Percentiles rank a stretch among this genome's conserved stretches.
These are phyloP conservation scores for Gallinago media DNA, from an alignment of 2,113 vertebrate species.

Conservation along the genomic window DNA sequence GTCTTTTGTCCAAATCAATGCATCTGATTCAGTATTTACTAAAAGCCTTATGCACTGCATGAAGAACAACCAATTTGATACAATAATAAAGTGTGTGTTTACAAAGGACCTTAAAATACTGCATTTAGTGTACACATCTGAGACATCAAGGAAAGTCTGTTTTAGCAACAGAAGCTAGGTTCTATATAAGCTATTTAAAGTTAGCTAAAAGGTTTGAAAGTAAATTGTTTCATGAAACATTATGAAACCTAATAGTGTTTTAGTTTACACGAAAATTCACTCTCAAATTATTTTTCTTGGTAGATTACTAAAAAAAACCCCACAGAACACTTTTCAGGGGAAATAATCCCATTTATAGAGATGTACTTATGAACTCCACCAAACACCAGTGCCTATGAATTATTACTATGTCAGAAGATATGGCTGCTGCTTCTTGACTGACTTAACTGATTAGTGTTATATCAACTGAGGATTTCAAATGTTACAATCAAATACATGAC, in stretches of 20 bases:
- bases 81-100: neutral
- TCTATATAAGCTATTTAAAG: constrained; percentile 10
- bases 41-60: neutral
- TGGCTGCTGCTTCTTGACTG: neutral
- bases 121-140: neutral
- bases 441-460: neutral
- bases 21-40: neutral
- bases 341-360: constrained; percentile 25
- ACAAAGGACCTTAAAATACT: constrained; percentile 29
- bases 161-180: constrained; percentile 23
- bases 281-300: neutral
- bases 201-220: constrained; percentile 24
- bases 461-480: neutral
- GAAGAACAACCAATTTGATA: neutral
- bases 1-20: neutral
- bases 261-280: neutral
- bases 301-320: neutral
- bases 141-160: neutral
- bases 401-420: neutral
- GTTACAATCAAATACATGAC: neutral
- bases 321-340: neutral
- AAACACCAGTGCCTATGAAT: neutral
- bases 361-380: neutral
- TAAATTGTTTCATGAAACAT: constrained; percentile 25
- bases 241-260: neutral